These are phyloP conservation scores for Anneissia japonica DNA, from an alignment of 35 echinoderm and acorn worm genomes.

Conservation along the genomic window DNA sequence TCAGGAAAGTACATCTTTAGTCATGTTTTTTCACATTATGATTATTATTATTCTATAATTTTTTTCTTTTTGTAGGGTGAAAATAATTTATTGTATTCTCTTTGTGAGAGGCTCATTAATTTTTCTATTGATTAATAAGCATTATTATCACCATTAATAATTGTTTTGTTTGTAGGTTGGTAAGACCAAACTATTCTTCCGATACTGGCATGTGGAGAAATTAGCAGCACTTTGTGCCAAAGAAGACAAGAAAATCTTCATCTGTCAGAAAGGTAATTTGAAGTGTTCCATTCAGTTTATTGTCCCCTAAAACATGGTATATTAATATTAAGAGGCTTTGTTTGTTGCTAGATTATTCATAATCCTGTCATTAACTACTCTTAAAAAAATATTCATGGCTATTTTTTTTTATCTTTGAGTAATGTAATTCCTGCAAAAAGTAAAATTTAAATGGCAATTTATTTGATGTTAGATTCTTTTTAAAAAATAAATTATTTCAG, in stretches of 20 bases:
- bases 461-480: no score
- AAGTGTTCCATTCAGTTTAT: no score
- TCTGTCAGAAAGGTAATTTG: slow-evolving; percentile 99
- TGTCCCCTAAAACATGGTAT: no score
- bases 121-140: background rate
- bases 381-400: no score
- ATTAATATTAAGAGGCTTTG: no score
- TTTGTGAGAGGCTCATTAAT: background rate
- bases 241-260: slow-evolving; percentile 44
- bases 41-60: background rate
- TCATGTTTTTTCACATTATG: background rate
- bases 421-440: no score
- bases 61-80: background rate
- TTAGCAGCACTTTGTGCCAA: slow-evolving; percentile 40
- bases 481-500: no score
- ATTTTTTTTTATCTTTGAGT: no score
- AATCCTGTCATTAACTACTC: no score
- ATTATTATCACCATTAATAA: background rate
- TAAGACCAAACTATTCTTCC: slow-evolving; percentile 80
- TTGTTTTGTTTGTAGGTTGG: slow-evolving; percentile 55
- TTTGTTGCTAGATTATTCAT: no score
- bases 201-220: slow-evolving; percentile 75
- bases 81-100: background rate
- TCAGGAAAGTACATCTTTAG: background rate
- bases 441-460: no score